phyloP scores from a whole-genome alignment of 2,113 vertebrate genomes.

The Saguinus imperator region DNA sequence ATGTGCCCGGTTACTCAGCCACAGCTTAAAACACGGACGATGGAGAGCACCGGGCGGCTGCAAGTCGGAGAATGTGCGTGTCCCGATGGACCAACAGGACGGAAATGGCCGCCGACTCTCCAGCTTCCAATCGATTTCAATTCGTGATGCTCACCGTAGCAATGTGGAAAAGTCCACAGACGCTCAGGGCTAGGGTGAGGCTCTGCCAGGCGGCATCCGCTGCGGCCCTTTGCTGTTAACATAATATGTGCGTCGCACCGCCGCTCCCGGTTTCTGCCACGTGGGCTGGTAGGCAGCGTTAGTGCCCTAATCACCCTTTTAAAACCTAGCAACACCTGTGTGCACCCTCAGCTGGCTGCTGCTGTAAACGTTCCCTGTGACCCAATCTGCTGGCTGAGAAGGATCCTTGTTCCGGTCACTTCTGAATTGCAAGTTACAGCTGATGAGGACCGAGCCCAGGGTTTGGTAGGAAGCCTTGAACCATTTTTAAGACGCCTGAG shows the following conservation, averaged over 20 bases:
- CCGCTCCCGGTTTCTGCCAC: rapidly evolving
- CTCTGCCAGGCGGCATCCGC: background rate
- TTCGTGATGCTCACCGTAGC: rapidly evolving
- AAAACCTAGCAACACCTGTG: no score
- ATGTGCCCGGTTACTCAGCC: background rate
- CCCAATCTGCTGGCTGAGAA: background rate
- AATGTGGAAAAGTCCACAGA: background rate
- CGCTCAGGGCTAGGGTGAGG: background rate
- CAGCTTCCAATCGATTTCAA: background rate
- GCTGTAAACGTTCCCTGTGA: rapidly evolving
- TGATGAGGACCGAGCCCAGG: background rate
- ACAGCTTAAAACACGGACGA: background rate
- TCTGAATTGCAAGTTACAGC: no score
- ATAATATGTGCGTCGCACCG: rapidly evolving
- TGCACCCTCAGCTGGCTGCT: rapidly evolving
- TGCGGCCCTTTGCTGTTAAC: background rate
- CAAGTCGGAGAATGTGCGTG: no score
- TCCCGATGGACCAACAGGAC: background rate
- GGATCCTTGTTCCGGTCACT: rapidly evolving
- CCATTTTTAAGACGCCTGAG: background rate
- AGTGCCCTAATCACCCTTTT: rapidly evolving
- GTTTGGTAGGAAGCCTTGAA: background rate
- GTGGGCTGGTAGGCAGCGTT: rapidly evolving
- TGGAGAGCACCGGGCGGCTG: background rate
- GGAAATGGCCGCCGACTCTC: background rate